These are phyloP conservation scores for Athrips mouffetella DNA, from an alignment of 2,888 invertebrate species.

Conservation along the genomic window DNA sequence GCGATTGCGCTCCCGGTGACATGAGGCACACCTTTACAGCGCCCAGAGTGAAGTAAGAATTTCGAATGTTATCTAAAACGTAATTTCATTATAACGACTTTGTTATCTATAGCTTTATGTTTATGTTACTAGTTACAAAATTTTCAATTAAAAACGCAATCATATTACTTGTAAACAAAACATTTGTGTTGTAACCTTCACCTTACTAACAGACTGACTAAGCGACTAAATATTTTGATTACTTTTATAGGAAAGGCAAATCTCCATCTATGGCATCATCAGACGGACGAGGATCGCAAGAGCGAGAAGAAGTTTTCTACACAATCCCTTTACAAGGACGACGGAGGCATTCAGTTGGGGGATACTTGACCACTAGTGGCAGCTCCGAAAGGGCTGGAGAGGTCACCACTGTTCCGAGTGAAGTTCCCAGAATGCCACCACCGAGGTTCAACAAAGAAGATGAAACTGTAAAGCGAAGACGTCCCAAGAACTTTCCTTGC, in stretches of 20 bases:
- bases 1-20: conserved; percentile 80
- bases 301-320: conserved; percentile 81
- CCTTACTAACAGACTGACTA: too few species aligned
- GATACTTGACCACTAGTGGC: conserved; percentile 75
- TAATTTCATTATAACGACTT: background rate
- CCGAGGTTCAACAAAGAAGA: conserved; percentile 63
- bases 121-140: background rate
- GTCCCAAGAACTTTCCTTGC: conserved; percentile 64
- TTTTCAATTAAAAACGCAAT: background rate
- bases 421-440: conserved; percentile 76
- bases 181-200: conserved; percentile 3
- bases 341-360: conserved; percentile 83
- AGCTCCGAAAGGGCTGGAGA: conserved; percentile 48
- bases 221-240: background rate
- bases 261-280: conserved; percentile 27
- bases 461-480: conserved; percentile 56
- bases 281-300: conserved; percentile 47
- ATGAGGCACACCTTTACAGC: conserved; percentile 70
- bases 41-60: conserved; percentile 64
- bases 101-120: background rate
- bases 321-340: conserved; percentile 70
- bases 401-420: conserved; percentile 70
- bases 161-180: background rate
- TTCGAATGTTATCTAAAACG: too few species aligned
- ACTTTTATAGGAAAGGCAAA: conserved; percentile 57